Percentiles rank a stretch among this genome's conserved stretches.
phyloP scores from a whole-genome alignment of 1,140 invertebrate genomes.

The Papilio xuthus region DNA sequence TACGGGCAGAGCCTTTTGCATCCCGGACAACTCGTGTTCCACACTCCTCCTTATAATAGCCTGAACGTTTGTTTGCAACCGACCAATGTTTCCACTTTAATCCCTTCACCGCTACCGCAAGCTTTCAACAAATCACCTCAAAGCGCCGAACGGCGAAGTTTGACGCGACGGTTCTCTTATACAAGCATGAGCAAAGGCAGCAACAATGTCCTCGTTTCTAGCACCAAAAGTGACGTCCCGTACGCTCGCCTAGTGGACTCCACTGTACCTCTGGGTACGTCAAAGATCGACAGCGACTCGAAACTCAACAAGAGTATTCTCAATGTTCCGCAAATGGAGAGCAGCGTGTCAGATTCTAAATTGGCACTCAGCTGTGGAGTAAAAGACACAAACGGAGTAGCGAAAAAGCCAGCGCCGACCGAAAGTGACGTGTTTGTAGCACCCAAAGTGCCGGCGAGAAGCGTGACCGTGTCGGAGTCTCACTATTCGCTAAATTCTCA shows the following conservation, averaged over 20 bases:
- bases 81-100: slow-evolving; percentile 72
- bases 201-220: slow-evolving; percentile 70
- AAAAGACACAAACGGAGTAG: slow-evolving; percentile 62
- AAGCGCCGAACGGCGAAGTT: slow-evolving; percentile 78
- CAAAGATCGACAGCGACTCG: slow-evolving; percentile 90
- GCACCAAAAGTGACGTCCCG: slow-evolving; percentile 86
- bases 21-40: slow-evolving; percentile 93
- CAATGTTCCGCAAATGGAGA: slow-evolving; percentile 83
- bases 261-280: slow-evolving; percentile 69
- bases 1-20: slow-evolving; percentile 97
- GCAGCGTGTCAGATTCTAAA: slow-evolving; percentile 91
- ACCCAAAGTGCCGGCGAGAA: slow-evolving; percentile 70
- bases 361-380: slow-evolving; percentile 82
- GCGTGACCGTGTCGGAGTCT: slow-evolving; percentile 83
- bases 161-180: slow-evolving; percentile 85
- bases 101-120: slow-evolving; percentile 74
- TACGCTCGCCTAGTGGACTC: slow-evolving; percentile 89
- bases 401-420: slow-evolving; percentile 57
- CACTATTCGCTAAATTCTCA: slow-evolving; percentile 83
- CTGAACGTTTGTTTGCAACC: slow-evolving; percentile 91
- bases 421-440: slow-evolving; percentile 66
- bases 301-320: slow-evolving; percentile 85
- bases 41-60: slow-evolving; percentile 92
- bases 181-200: slow-evolving; percentile 81
- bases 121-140: slow-evolving; percentile 68